A percentile compares a stretch with the other conserved stretches of the same genome.
These are phyloP conservation scores for Rhincodon typus DNA, from an alignment of 2,797 vertebrate species.

Conservation along the genomic window DNA sequence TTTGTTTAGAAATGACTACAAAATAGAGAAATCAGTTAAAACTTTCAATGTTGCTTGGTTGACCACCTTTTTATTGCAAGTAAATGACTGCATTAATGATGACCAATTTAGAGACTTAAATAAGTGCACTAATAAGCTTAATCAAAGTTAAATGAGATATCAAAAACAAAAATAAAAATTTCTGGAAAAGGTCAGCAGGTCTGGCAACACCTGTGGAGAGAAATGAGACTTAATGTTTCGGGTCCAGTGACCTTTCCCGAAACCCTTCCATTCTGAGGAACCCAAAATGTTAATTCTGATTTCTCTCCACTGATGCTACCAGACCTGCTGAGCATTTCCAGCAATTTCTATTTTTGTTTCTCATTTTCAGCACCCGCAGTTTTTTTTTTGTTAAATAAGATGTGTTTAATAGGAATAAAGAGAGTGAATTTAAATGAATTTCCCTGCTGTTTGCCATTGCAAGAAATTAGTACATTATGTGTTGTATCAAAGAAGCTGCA, in stretches of 20 bases:
- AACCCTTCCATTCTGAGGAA: no score
- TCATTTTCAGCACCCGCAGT: no score
- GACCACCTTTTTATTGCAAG: conserved; percentile 8
- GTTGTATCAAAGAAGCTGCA: background rate
- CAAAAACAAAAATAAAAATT: no score
- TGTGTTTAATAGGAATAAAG: background rate
- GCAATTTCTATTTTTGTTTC: no score
- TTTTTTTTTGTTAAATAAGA: background rate
- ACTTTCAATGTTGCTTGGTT: background rate
- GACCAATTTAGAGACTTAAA: background rate
- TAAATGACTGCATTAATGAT: background rate
- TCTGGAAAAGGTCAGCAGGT: no score
- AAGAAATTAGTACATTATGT: background rate
- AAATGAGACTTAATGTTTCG: no score
- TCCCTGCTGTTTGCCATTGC: background rate
- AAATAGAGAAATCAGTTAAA: background rate
- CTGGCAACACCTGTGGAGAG: no score
- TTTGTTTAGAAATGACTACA: background rate
- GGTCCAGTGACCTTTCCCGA: no score
- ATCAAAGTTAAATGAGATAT: background rate
- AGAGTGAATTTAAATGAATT: background rate
- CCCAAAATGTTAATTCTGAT: no score
- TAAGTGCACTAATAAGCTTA: background rate
- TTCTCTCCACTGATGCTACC: no score
- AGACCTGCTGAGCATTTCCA: no score